Evolutionary conservation across 2,113 vertebrate genomes (phyloP).

Genomic region (Stomatorhinus ivindoensis): DNA sequence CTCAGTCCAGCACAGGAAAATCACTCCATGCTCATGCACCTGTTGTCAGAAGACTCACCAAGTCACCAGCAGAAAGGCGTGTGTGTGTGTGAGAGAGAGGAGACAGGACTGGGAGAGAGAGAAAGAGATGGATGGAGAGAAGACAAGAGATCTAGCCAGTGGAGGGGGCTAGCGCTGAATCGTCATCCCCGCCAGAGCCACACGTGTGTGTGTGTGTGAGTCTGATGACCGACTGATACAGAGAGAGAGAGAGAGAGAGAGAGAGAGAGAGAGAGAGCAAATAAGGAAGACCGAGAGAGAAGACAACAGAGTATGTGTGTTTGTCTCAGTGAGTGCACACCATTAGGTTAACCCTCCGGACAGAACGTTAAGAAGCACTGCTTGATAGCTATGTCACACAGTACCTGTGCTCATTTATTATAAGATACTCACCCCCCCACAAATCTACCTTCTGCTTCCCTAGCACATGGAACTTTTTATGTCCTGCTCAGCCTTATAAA

Average conservation of each 20-base stretch:
- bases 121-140: background rate
- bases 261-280: background rate
- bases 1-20: background rate
- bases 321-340: slow-evolving; percentile 8
- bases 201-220: background rate
- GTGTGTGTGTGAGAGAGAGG: background rate
- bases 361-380: slow-evolving; percentile 37
- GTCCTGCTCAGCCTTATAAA: no score
- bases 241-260: background rate
- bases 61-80: background rate
- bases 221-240: background rate
- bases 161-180: background rate
- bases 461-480: background rate
- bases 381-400: slow-evolving; percentile 31
- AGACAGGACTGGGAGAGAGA: background rate
- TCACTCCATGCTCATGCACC: background rate
- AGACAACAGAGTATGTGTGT: slow-evolving; percentile 22
- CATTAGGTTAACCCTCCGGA: slow-evolving; percentile 17
- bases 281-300: background rate
- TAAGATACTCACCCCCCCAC: slow-evolving; percentile 8
- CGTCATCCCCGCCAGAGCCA: background rate
- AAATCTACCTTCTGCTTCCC: background rate
- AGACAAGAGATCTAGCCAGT: background rate
- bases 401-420: slow-evolving; percentile 36
- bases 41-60: background rate